These are phyloP conservation scores for Poeciliopsis retropinna DNA, from an alignment of 2,113 vertebrate genomes.

Conservation along the genomic window DNA sequence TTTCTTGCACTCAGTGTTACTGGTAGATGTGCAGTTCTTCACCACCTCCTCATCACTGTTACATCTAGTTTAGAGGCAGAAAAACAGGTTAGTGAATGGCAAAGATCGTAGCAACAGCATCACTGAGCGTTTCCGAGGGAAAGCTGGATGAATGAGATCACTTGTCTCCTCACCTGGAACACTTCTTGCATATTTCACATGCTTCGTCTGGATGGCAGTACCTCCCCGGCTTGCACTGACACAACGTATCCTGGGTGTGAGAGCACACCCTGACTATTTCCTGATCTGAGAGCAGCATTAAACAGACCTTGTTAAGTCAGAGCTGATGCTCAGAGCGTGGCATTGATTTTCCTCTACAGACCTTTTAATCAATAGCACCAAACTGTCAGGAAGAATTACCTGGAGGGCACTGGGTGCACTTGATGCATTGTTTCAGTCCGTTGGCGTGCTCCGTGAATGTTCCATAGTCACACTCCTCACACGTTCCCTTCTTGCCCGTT, in stretches of 20 bases:
- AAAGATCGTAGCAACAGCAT: not conserved
- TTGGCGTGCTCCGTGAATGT: conserved; percentile 62
- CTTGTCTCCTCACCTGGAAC: conserved; percentile 64
- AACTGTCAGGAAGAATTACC: conserved; percentile 57
- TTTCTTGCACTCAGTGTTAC: conserved; percentile 68
- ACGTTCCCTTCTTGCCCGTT: conserved; percentile 22
- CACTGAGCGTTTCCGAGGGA: too few relatives aligned
- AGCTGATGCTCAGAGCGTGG: not conserved
- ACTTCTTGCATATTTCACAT: conserved; percentile 79
- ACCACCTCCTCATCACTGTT: conserved; percentile 56
- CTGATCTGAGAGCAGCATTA: conserved; percentile 67
- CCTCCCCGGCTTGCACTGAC: conserved; percentile 67
- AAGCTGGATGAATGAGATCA: too few relatives aligned
- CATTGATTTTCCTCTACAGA: conserved; percentile 14
- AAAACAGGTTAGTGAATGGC: not conserved
- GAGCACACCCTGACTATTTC: conserved; percentile 47
- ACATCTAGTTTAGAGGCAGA: conserved; percentile 61
- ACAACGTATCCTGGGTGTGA: conserved; percentile 56
- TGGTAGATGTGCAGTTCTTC: conserved; percentile 69
- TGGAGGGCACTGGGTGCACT: conserved; percentile 66
- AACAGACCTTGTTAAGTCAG: conserved; percentile 10
- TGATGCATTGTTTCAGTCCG: conserved; percentile 51
- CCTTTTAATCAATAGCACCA: not conserved
- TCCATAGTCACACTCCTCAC: conserved; percentile 59
- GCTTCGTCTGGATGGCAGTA: conserved; percentile 75